phyloP scores from a whole-genome alignment of 2,113 vertebrate species.

The Entelurus aequoreus region DNA sequence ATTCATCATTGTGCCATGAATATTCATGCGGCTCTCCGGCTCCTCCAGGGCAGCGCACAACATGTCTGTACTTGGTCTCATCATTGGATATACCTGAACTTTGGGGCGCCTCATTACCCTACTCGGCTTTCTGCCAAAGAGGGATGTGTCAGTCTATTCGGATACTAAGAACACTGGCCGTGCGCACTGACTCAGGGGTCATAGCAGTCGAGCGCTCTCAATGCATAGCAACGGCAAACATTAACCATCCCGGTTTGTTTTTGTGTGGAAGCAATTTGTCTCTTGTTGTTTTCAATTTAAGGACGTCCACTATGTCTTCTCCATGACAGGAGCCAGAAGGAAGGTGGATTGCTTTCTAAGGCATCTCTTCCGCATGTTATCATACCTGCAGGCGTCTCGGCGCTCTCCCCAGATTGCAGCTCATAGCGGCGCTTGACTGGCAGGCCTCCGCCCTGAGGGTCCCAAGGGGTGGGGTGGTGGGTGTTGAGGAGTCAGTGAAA shows the following conservation, averaged over 20 bases:
- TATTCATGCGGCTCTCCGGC: conserved; percentile 57
- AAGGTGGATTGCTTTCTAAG: conserved; percentile 54
- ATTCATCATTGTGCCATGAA: conserved; percentile 63
- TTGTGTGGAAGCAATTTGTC: conserved; percentile 28
- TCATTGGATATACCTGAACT: conserved; percentile 59
- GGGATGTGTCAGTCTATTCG: conserved; percentile 63
- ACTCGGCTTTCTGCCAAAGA: conserved; percentile 46
- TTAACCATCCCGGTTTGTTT: conserved; percentile 22
- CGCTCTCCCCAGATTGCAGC: conserved; percentile 68
- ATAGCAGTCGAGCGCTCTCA: conserved; percentile 14
- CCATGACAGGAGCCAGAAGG: conserved; percentile 45
- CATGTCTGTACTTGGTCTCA: conserved; percentile 51
- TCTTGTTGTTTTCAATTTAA: conserved; percentile 57
- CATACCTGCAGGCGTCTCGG: conserved; percentile 62
- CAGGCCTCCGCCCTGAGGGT: conserved; percentile 65
- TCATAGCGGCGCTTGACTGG: conserved; percentile 67
- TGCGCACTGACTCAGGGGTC: conserved; percentile 1
- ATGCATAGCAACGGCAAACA: conserved; percentile 11
- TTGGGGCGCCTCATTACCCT: conserved; percentile 65
- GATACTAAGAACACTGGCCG: conserved; percentile 51
- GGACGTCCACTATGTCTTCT: conserved; percentile 51
- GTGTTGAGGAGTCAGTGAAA: conserved; percentile 58
- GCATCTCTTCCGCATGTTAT: conserved; percentile 63
- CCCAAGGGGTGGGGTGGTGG: conserved; percentile 50
- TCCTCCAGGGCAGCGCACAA: conserved; percentile 53